Evolutionary conservation across 2,797 vertebrate genomes (phyloP), one percentile per base, ranked within the genome.

Genomic region (Premnoplex brunnescens): DNA sequence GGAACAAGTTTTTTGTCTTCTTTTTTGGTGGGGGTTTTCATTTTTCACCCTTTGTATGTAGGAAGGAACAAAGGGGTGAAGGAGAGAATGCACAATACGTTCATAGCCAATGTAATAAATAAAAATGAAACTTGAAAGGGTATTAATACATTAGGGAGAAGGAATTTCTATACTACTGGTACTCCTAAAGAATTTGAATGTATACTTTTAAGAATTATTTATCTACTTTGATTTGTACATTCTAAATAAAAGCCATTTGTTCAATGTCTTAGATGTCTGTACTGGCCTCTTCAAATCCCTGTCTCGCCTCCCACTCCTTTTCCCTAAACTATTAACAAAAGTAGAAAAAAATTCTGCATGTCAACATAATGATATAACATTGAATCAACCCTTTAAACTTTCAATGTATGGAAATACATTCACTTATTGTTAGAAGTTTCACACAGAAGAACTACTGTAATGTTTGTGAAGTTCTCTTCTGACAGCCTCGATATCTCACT

Each of bases 11-110:
- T 51, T 88, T 82, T 56, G 2, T 46, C 36, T 37, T 20, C n/a
- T 37, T 72, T 1, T 0, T 3, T 14, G 16, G 22, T 56, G 7
- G 11, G 20, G 8, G 10, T 51, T 71, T 24, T 24, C 2, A 24
- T 41, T 34, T 79, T 55, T 17, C 10, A 8, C 14, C 44, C 17
- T 6, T 86, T 59, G 3, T 28, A 14, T 26, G 6, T 86, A 69
- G 4, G 13, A 55, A 71, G 21, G 10, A 80, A 71, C 5, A 49
- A 80, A 54, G 5, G 1, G 2, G 1, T 43, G 4, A 23, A 43
- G 6, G 9, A 22, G 8, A 66, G 5, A 78, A 54, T 54, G 44
- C 5, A 37, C 28, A 63, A 59, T 58, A 10, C 4, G 7, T 88
- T 91, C 3, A 62, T 76, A 83, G 12, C 12, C 16, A 5, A 1